Evolutionary conservation across 1,140 invertebrate genomes (phyloP), one percentile per base, ranked within the genome.

Genomic region (Choristoneura fumiferana): DNA sequence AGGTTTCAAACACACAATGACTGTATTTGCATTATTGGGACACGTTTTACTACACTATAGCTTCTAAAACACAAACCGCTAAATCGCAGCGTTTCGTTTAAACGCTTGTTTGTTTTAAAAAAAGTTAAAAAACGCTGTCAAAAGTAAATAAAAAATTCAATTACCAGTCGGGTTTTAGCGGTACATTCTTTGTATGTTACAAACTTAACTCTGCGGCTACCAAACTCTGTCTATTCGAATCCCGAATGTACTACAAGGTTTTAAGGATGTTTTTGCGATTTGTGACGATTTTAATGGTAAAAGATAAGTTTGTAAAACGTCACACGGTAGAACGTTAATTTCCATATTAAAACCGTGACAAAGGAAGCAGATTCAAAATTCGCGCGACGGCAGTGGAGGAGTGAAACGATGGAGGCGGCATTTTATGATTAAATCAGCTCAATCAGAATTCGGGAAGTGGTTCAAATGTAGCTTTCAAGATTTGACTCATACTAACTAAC

Each of bases 311-410:
- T 43, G 56, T 74, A 67, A 62, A 69, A 58, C 71, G 78, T 72
- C 81, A 76, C 75, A 80, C 81, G 80, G 73, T 75, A 67, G 73
- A 85, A 84, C 80, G 75, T 86, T 89, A 89, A 89, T 87, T 89
- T 89, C 86, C 86, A 89, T 89, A 88, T 88, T 88, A 88, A 87
- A 87, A 88, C 80, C 82, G 81, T 76, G 84, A 85, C 84, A 87
- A 87, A 87, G 82, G 82, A 87, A 86, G 78, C 82, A 84, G 78
- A 85, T 86, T 87, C 82, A 87, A 88, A 88, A 88, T 87, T 84
- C 76, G 70, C 72, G 71, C 73, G 72, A 61, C 43, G 14, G 38
- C 13, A 52, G 8, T 18, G 66, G 65, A 78, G 65, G 22, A 65
- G 37, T 6, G 62, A 77, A 71, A 56, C 38, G 53, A 45, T 72